These are phyloP conservation scores for Chaetura pelagica DNA, from an alignment of 2,113 vertebrate species.

Conservation along the genomic window DNA sequence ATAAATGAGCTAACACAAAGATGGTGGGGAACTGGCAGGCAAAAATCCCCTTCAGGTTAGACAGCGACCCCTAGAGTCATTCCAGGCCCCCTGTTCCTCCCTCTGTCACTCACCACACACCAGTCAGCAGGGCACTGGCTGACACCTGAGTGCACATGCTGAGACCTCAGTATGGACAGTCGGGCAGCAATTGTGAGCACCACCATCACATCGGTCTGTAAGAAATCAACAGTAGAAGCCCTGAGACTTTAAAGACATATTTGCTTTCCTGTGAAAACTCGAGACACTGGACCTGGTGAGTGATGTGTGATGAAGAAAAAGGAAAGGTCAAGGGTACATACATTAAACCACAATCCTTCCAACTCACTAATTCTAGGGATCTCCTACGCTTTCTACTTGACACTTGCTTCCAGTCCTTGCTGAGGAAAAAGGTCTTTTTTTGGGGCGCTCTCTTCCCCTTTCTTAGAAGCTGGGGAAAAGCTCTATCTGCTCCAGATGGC, in stretches of 20 bases:
- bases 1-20: background rate
- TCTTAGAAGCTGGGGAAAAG: background rate
- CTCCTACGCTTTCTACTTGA: background rate
- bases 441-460: background rate
- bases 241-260: accelerated
- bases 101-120: background rate
- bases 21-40: background rate
- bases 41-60: background rate
- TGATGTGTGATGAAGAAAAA: background rate
- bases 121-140: background rate
- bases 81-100: background rate
- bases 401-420: background rate
- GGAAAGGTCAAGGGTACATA: background rate
- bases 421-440: background rate
- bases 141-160: background rate
- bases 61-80: background rate
- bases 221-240: background rate
- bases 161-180: background rate
- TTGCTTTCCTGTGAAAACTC: background rate
- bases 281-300: background rate
- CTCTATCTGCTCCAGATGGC: background rate
- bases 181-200: background rate
- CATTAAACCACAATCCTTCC: background rate
- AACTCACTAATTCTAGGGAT: background rate
- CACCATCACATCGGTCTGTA: accelerated